A percentile compares a stretch with the other conserved stretches of the same genome.
phyloP scores from a whole-genome alignment of 2,888 invertebrate species.

The Protonemura montana region DNA sequence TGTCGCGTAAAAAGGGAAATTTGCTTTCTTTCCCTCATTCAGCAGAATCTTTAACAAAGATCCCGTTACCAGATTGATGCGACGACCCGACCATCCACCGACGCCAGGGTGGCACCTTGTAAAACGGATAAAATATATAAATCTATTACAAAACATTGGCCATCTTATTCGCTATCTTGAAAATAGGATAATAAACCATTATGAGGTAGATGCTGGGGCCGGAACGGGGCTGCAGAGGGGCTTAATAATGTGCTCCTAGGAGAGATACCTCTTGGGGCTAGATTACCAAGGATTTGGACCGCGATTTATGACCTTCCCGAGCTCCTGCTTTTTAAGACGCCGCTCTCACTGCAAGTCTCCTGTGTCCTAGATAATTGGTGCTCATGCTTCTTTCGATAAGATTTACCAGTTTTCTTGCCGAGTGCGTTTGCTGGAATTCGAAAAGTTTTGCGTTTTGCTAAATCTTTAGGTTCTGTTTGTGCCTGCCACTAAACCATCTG shows the following conservation, averaged over 20 bases:
- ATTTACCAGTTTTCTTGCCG: slow-evolving; percentile 43
- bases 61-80: too few species aligned
- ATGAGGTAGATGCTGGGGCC: slow-evolving; percentile 43
- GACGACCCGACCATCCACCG: too few species aligned
- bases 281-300: slow-evolving; percentile 35
- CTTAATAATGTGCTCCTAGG: slow-evolving; percentile 44
- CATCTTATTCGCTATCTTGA: slow-evolving; percentile 35
- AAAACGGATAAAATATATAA: not conserved
- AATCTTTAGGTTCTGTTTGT: not conserved
- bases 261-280: slow-evolving; percentile 39
- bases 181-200: slow-evolving; percentile 46
- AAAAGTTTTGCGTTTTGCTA: not conserved
- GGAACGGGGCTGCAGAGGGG: not conserved
- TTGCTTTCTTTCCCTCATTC: too few species aligned
- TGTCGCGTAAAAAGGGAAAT: too few species aligned
- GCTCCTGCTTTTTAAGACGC: slow-evolving; percentile 30
- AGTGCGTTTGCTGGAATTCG: not conserved
- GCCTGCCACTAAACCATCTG: too few species aligned
- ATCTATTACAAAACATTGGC: not conserved
- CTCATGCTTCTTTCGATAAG: slow-evolving; percentile 40
- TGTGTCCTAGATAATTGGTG: slow-evolving; percentile 41
- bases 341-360: not conserved
- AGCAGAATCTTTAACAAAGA: too few species aligned
- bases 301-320: not conserved
- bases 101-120: too few species aligned